A percentile compares a stretch with the other conserved stretches of the same genome.
Conservation (phyloP, 2,888 invertebrate genomes). For the Dasysyrphus albostriatus region DNA sequence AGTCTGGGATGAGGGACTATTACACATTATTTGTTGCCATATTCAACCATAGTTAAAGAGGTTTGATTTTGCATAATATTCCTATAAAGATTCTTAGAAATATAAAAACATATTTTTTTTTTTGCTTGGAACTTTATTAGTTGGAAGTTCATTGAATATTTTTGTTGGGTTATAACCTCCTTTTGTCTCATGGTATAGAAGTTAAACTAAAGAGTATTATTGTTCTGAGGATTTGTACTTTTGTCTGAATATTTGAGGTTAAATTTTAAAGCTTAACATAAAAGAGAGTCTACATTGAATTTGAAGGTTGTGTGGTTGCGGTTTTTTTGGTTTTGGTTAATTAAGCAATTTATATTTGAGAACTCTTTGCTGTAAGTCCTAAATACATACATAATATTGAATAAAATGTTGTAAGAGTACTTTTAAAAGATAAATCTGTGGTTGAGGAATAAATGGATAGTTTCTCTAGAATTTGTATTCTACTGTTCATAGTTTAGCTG, state of each 20-base stretch:
- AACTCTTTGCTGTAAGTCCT: too few relatives aligned
- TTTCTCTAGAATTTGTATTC: too few relatives aligned
- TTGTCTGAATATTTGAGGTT: slow-evolving; percentile 6
- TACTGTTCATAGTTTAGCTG: too few relatives aligned
- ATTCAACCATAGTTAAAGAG: slow-evolving; percentile 30
- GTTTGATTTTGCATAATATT: slow-evolving; percentile 5
- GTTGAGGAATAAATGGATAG: too few relatives aligned
- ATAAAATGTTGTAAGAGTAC: too few relatives aligned
- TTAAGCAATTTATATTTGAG: slow-evolving; percentile 1
- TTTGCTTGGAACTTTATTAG: neutral
- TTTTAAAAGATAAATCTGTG: too few relatives aligned
- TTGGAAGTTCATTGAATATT: slow-evolving; percentile 1
- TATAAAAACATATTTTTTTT: neutral
- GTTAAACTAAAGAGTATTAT: neutral
- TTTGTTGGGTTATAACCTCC: neutral
- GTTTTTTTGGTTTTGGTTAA: slow-evolving; percentile 21
- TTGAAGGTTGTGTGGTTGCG: neutral
- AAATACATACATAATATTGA: too few relatives aligned
- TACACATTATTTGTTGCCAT: slow-evolving; percentile 50
- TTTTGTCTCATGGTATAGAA: neutral
- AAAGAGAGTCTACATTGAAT: neutral
- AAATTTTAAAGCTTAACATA: neutral
- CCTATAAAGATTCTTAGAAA: neutral
- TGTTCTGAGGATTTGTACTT: neutral
- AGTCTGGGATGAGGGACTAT: neutral